A percentile compares a stretch with the other conserved stretches of the same genome.
Conservation (phyloP, 2,888 invertebrate species). For the Amaurobius ferox region DNA sequence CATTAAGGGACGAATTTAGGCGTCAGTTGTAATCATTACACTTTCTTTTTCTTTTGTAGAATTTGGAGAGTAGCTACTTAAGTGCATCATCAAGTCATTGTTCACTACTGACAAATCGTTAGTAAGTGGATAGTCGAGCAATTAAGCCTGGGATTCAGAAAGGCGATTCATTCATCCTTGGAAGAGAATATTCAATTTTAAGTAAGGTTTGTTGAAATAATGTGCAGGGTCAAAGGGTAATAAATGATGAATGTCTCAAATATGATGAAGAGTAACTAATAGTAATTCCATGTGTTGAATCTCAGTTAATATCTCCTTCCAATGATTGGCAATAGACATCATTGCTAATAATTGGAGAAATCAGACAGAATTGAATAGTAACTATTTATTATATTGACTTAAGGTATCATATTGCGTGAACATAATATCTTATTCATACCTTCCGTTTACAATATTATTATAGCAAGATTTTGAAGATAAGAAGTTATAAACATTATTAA, state of each 20-base stretch:
- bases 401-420: no score
- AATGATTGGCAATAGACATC: no score
- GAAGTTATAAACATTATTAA: no score
- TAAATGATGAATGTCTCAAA: constrained; percentile 15
- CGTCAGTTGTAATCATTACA: constrained; percentile 24
- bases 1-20: constrained; percentile 12
- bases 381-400: no score
- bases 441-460: no score
- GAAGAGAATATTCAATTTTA: constrained; percentile 29
- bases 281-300: constrained; percentile 16
- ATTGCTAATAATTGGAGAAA: no score
- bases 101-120: constrained; percentile 32
- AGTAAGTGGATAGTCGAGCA: constrained; percentile 17
- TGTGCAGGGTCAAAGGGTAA: constrained; percentile 29
- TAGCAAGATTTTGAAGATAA: no score
- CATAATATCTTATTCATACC: no score
- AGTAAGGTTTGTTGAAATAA: not conserved
- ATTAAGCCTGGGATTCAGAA: constrained; percentile 8
- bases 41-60: constrained; percentile 19
- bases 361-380: no score
- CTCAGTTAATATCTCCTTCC: no score
- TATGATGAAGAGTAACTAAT: not conserved
- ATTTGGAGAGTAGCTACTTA: constrained; percentile 1
- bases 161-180: constrained; percentile 18
- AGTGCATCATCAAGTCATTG: constrained; percentile 30